phyloP scores from a whole-genome alignment of 64 coral and sea anemone genomes.

The Acropora yongei region DNA sequence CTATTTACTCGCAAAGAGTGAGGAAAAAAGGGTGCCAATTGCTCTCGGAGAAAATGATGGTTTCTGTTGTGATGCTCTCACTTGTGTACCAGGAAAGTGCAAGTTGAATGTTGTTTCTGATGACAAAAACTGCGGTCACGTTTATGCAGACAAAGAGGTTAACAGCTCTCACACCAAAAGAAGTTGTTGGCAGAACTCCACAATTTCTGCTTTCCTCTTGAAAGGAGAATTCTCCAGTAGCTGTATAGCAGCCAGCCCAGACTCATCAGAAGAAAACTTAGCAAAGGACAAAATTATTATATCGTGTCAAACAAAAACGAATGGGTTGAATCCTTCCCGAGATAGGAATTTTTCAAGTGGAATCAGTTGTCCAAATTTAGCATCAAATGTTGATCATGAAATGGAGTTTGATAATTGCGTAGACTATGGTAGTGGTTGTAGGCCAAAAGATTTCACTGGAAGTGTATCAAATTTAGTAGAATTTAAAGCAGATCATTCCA shows the following conservation, averaged over 20 bases:
- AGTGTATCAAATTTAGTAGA: not conserved
- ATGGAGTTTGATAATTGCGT: not conserved
- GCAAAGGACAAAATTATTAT: not conserved
- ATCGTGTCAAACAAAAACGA: too few species aligned
- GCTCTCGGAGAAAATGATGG: not conserved
- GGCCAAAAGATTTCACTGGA: not conserved
- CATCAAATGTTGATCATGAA: not conserved
- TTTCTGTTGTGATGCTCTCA: not conserved
- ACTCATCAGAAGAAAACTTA: not conserved
- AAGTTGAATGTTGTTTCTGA: too few species aligned
- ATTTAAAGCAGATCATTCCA: not conserved
- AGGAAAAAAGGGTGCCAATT: not conserved
- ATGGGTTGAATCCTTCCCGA: not conserved
- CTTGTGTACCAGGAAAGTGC: not conserved
- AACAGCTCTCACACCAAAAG: not conserved
- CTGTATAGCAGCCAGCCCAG: conserved; percentile 1
- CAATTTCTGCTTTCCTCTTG: conserved; percentile 41
- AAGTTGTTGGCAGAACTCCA: not conserved
- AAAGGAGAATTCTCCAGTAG: conserved; percentile 9
- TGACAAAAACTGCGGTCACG: too few species aligned
- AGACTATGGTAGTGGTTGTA: not conserved
- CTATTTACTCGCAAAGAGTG: not conserved
- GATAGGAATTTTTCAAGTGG: not conserved
- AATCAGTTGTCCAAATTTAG: not conserved
- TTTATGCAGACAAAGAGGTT: too few species aligned